Evolutionary conservation across 2,888 invertebrate genomes (phyloP).

Genomic region (Euproctis similis): DNA sequence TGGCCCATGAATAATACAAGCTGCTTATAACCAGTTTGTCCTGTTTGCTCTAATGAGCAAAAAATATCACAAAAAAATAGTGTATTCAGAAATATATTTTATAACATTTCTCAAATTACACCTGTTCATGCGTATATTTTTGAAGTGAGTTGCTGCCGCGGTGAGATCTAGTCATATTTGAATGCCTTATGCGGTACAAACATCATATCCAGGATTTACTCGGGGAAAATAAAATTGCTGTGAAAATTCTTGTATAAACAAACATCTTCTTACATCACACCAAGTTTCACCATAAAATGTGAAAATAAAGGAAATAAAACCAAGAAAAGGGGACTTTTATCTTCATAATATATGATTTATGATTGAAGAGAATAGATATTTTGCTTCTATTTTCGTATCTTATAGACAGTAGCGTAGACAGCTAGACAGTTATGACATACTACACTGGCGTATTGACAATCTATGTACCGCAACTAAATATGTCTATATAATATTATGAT

Average conservation of each 20-base stretch:
- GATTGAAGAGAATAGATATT: constrained; percentile 46
- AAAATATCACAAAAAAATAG: no score
- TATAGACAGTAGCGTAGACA: constrained; percentile 21
- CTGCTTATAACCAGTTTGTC: no score
- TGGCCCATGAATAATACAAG: no score
- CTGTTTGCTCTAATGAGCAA: no score
- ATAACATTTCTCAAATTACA: background rate
- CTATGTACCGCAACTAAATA: no score
- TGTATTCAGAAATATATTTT: no score
- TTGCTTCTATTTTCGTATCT: constrained; percentile 41
- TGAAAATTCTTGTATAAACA: constrained; percentile 67
- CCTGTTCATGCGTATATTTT: constrained; percentile 14
- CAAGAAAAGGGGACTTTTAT: constrained; percentile 41
- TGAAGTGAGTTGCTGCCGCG: constrained; percentile 9
- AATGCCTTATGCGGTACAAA: constrained; percentile 26
- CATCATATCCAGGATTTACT: constrained; percentile 27
- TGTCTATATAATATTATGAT: no score
- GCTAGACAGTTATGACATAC: constrained; percentile 2
- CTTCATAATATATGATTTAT: constrained; percentile 55
- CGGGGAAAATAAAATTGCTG: constrained; percentile 38
- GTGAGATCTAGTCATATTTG: constrained; percentile 22
- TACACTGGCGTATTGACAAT: constrained; percentile 1
- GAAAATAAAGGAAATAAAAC: constrained; percentile 48
- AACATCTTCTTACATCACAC: constrained; percentile 54
- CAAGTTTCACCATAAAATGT: constrained; percentile 55